Evolutionary conservation across 2,113 vertebrate genomes (phyloP), one percentile per base, ranked within the genome.

Genomic region (Pterocles burchelli): DNA sequence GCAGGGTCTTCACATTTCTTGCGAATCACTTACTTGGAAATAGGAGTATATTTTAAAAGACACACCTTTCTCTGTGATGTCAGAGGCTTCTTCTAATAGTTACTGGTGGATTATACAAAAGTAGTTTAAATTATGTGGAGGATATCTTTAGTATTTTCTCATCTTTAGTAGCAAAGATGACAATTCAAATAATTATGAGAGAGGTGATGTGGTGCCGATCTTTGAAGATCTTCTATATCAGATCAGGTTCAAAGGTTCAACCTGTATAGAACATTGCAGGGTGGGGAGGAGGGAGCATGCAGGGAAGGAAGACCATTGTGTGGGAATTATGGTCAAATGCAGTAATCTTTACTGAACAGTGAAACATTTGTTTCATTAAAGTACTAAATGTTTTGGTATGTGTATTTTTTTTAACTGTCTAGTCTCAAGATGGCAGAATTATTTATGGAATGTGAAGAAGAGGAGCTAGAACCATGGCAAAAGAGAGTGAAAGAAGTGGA

Each of bases 391-490:
- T 70, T 74, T 88, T 88, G 11, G 2, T 59, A 6, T 76, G 26
- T 94, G 70, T 43, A 29, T 11, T 34, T 57, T 68, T 92, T 96
- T 93, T 89, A 89, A 33, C 65, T 75, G 48, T 96, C 75, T 87
- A 96, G 96, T 92, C 62, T 78, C 92, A 98, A 95, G 54, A 99
- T 99, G 99, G 99, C 99, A 74, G 99, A 99, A 97, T 98, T 99
- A 55, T 99, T 99, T 97, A 99, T 99, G 99, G 99, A 99, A 96
- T 99, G 99, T 97, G 99, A 99, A 75, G 99, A 99, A 97, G 99
- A 99, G 96, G 99, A 99, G 92, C 97, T 99, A 88, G 99, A 99
- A 96, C 99, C 99, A 3, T 99, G 99, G 99, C 99, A 99, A 95
- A 98, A 98, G 96, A 98, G 98, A 97, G 96, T 97, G 55, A 98